Evolutionary conservation across 2,113 vertebrate species (phyloP), one percentile per base, ranked within the genome.

Genomic region (Thermophis baileyi): DNA sequence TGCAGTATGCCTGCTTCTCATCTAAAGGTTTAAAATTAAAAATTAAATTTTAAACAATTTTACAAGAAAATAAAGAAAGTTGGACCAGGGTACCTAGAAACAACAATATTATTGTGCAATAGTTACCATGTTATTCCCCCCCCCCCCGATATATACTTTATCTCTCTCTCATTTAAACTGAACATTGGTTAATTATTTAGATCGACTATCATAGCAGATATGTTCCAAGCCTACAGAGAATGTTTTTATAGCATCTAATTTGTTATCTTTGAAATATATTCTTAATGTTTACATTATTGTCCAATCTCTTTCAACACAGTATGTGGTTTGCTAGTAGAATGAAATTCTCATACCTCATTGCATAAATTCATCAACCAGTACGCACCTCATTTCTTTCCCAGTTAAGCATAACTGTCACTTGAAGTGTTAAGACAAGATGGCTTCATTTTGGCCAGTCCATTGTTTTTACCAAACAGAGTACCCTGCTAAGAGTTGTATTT

Each of bases 301-400:
- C 46, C 93, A 49, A 94, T 85, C 50, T 95, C 89, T 94, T 95
- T 94, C 92, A 94, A 96, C 95, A 94, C 93, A 94, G 94, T 95
- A 94, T 93, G 93, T 95, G 88, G 91, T 95, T 96, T 97, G 94
- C 95, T 94, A 93, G 93, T 95, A 94, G 95, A 93, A 93, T 92
- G 54, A 51, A 85, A 69, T 91, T 86, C 69, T 91, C 74, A 86
- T 86, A 94, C 81, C 93, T 93, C 95, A 93, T 87, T 93, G 92
- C 74, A 90, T 93, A 95, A 95, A 96, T 96, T 96, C 96, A 96
- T 95, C 95, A 95, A 86, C 90, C 95, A 93, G 85, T 2, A 4
- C 89, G 89, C 89, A 93, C 93, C 93, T 93, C 88, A 95, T 92
- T 93, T 92, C 85, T 95, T 91, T 96, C 92, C 87, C 81, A 90